Base-by-base conservation (phyloP, 2,888 invertebrate genomes). In the Drosophila engyochracea region DNA sequence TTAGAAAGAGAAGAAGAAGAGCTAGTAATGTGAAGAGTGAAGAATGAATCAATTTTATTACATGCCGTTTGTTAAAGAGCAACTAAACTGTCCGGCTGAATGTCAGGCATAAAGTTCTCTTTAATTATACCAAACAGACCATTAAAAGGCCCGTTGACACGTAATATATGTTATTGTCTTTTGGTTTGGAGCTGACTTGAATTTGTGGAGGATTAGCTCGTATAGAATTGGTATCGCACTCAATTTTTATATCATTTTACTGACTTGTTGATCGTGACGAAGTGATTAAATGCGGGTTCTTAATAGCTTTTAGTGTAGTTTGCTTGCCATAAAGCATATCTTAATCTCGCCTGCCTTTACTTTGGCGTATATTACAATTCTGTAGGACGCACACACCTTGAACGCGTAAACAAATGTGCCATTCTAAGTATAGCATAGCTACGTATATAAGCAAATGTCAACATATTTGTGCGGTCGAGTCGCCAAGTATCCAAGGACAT, bases 401-500 rank as follows among this genome's bases (percentile, higher is more conserved):
- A 81, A 77, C 74, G 25, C 55, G 37, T 62, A 35, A 53, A 28
- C 60, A 70, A 73, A 67, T 55, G 69, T 59, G 25, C 2, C 37
- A 57, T 70, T 41, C n/a, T 30, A 52, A n/a, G 39, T 51, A 37
- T 51, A 28, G 51, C 35, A 33, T 31, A 39, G 35, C 51, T 19
- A 33, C 19, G 49, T 33, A 61, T 66, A 47, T 44, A 74, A 81
- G 81, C 70, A 86, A 85, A 84, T 89, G 89, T 74, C 82, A 89
- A 65, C 59, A 59, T 68, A 57, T 55, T 59, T 49, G 7, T 35
- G 57, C 28, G 53, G 63, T 58, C 59, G 47, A 37, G 54, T 41
- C 41, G 14, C 33, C 33, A 62, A 63, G 69, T 59, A 71, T n/a
- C 44, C 83, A 89, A 83, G 87, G 89, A 58, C 61, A 62, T 63